Evolutionary conservation across 2,797 vertebrate genomes (phyloP), one percentile per base, ranked within the genome.

Genomic region (Hemitrygon akajei): DNA sequence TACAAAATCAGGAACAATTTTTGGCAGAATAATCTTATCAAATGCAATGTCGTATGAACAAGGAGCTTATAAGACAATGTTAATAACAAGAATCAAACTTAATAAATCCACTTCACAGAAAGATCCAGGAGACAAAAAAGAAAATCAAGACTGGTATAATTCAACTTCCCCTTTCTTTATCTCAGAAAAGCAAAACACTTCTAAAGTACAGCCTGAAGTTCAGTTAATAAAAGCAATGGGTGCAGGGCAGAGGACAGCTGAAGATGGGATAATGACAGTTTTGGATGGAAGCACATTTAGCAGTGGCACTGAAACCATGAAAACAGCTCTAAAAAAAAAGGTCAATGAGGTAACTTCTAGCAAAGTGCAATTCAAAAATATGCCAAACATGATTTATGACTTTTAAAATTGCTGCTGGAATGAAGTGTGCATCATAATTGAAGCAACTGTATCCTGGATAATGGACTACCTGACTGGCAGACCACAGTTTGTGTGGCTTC

Each of bases 291-390:
- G 79, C 40, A 37, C 37, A 82, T 27, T 22, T 56, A 58, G 25
- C 56, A 27, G 81, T 47, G 2, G 27, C 25, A 25, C 27, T 34
- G 47, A 84, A 84, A 34, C 3, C 20, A 84, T 58, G 12, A 27
- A 84, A 86, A 60, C 12, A 27, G 9, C 25, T 9, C 10, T 30
- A 58, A 81, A 56, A 20, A 84, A 11, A 47, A 47, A 4, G 47
- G 47, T 60, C 82, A 60, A 27, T 47, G 12, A 56, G 25, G 58
- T 25, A 1, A 60, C 2, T 47, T 30, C 82, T 1, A 58, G 25
- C 82, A n/a, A 86, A 86, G 34, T 60, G 25, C 56, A 60, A 11
- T 86, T 86, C 56, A 86, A n/a, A 86, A 86, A 12, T 86, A 86
- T 30, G 20, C 5, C 20, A 56, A 56, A 47, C 40, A 37, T 47